A percentile compares a stretch with the other conserved stretches of the same genome.
These are phyloP conservation scores for Drosophila triauraria DNA, from an alignment of 1,140 invertebrate genomes.

Conservation along the genomic window DNA sequence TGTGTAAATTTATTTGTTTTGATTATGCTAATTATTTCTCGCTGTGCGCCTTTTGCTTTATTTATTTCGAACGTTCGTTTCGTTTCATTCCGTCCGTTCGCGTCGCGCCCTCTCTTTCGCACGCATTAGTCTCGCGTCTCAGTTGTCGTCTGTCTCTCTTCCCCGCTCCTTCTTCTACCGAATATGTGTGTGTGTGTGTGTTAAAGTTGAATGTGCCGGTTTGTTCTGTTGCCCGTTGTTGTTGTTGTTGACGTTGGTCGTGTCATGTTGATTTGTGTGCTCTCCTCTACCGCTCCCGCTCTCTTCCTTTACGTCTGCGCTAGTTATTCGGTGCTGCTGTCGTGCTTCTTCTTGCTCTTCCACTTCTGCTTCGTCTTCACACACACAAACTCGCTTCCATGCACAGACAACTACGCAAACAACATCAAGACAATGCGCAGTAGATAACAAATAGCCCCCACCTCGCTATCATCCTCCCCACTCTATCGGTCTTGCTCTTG, in stretches of 20 bases:
- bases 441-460: slow-evolving; percentile 69
- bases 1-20: slow-evolving; percentile 26
- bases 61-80: slow-evolving; percentile 68
- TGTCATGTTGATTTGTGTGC: slow-evolving; percentile 82
- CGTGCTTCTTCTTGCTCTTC: slow-evolving; percentile 61
- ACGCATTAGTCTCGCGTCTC: slow-evolving; percentile 54
- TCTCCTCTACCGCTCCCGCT: slow-evolving; percentile 20
- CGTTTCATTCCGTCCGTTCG: slow-evolving; percentile 18
- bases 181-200: slow-evolving; percentile 13
- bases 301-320: slow-evolving; percentile 66
- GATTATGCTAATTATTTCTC: slow-evolving; percentile 29
- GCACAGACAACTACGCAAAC: slow-evolving; percentile 76
- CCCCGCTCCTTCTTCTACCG: slow-evolving; percentile 15
- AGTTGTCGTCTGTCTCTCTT: slow-evolving; percentile 8
- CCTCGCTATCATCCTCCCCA: slow-evolving; percentile 14
- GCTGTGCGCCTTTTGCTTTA: slow-evolving; percentile 64
- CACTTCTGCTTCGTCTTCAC: slow-evolving; percentile 66
- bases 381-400: slow-evolving; percentile 30
- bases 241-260: slow-evolving; percentile 78
- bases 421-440: slow-evolving; percentile 81
- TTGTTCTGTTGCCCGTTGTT: slow-evolving; percentile 52
- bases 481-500: slow-evolving; percentile 20
- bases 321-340: slow-evolving; percentile 71
- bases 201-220: slow-evolving; percentile 78
- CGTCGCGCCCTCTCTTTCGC: slow-evolving; percentile 16